These are phyloP conservation scores for Erethizon dorsatum DNA, from an alignment of 2,797 vertebrate species.

Conservation along the genomic window DNA sequence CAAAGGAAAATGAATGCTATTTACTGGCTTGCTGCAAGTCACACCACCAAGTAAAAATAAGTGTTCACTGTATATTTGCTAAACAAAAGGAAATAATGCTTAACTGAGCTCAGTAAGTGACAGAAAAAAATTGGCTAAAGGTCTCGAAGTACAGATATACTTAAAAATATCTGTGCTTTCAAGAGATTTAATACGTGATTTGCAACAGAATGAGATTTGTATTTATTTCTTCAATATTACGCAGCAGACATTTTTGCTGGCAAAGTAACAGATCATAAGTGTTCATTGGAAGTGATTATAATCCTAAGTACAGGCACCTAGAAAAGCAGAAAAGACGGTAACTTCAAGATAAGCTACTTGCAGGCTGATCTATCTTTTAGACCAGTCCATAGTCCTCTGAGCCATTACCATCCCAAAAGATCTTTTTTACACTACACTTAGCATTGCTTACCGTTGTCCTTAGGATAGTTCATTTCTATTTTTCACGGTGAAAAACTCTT, in stretches of 20 bases:
- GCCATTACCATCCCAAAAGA: neutral
- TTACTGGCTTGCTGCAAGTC: neutral
- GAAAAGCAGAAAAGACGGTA: neutral
- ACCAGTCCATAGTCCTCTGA: neutral
- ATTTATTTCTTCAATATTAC: neutral
- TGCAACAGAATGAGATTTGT: neutral
- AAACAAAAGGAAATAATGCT: constrained; percentile 11
- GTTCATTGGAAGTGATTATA: neutral
- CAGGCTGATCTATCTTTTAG: neutral
- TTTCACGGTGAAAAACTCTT: neutral
- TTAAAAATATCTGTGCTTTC: constrained; percentile 39
- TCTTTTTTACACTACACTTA: neutral
- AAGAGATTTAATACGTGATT: constrained; percentile 47
- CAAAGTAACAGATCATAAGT: neutral
- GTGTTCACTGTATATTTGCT: neutral
- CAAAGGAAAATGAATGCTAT: neutral
- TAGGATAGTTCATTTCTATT: neutral
- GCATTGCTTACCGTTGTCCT: neutral
- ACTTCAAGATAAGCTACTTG: neutral
- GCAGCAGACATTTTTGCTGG: neutral
- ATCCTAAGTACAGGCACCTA: neutral
- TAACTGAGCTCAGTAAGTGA: constrained; percentile 1
- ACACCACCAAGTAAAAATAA: neutral
- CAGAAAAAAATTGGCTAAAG: constrained; percentile 44
- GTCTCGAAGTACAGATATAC: neutral